A percentile compares a stretch with the other conserved stretches of the same genome.
phyloP scores from a whole-genome alignment of 2,797 vertebrate genomes.

The Sciaenops ocellatus region DNA sequence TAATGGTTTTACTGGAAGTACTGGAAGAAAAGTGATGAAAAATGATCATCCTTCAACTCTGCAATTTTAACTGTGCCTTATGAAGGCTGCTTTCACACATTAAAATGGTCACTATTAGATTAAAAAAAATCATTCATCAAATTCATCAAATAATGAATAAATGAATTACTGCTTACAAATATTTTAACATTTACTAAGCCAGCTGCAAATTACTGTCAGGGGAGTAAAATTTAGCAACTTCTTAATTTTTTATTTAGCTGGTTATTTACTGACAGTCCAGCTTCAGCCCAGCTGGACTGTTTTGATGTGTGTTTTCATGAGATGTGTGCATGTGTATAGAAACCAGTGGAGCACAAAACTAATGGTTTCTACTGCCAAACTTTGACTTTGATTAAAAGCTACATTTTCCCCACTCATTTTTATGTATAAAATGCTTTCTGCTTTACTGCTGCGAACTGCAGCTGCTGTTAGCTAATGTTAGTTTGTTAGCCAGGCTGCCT shows the following conservation, averaged over 20 bases:
- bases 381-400: neutral
- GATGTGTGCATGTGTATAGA: conserved; percentile 13
- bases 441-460: no score
- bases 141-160: neutral
- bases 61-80: neutral
- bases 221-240: neutral
- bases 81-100: neutral
- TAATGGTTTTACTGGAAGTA: conserved; percentile 46
- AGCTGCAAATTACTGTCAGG: conserved; percentile 9
- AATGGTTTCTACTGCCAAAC: conserved; percentile 30
- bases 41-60: conserved; percentile 22
- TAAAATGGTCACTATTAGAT: neutral
- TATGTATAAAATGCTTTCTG: no score
- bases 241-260: conserved; percentile 18
- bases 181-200: conserved; percentile 1
- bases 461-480: no score
- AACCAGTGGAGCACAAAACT: conserved; percentile 20
- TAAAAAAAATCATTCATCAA: conserved; percentile 1
- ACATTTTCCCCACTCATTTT: no score
- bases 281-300: conserved; percentile 18
- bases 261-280: conserved; percentile 26
- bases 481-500: no score
- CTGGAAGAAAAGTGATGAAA: conserved; percentile 37
- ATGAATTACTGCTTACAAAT: neutral
- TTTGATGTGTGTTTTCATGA: conserved; percentile 3